Evolutionary conservation across 2,797 vertebrate species (phyloP), one percentile per base, ranked within the genome.

Genomic region (Hyperoplus immaculatus): DNA sequence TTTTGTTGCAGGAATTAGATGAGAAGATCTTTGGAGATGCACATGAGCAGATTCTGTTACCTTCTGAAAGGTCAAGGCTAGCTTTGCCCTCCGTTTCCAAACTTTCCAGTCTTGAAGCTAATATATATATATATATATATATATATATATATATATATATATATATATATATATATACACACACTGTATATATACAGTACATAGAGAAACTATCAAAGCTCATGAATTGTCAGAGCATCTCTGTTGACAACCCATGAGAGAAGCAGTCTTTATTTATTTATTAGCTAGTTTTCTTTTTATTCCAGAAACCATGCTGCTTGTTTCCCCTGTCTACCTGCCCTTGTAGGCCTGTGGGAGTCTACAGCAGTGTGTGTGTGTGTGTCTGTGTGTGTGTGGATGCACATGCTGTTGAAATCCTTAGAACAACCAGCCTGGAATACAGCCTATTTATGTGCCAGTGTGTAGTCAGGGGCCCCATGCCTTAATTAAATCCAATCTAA

Each of bases 401-500:
- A 70, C 61, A 83, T 56, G 66, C 69, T 69, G 75, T 69, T 86
- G 65, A 85, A 86, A 79, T 87, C 80, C 63, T 69, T 42, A 86
- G 77, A 87, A 87, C 84, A 80, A 82, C 68, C 68, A 86, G 38
- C 64, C 80, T 85, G 78, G 89, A 81, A 86, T 64, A 68, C 57
- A 80, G 82, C 84, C 89, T 81, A 82, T 82, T 91, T 74, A 80
- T 82, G 86, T 89, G 82, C 76, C 77, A 83, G 70, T 80, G 83
- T 84, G 82, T 85, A 85, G 84, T 87, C 83, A 59, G 72, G 86
- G 88, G 84, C 78, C 88, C 84, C 81, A 78, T 82, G 72, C 84
- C 81, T 93, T 92, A 92, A 94, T 93, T 92, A 92, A 92, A 92
- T 87, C 84, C 87, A 90, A 92, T 93, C 87, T 88, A 91, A 92